Conservation (phyloP, 2,888 invertebrate species). For the Lasius platythorax region DNA sequence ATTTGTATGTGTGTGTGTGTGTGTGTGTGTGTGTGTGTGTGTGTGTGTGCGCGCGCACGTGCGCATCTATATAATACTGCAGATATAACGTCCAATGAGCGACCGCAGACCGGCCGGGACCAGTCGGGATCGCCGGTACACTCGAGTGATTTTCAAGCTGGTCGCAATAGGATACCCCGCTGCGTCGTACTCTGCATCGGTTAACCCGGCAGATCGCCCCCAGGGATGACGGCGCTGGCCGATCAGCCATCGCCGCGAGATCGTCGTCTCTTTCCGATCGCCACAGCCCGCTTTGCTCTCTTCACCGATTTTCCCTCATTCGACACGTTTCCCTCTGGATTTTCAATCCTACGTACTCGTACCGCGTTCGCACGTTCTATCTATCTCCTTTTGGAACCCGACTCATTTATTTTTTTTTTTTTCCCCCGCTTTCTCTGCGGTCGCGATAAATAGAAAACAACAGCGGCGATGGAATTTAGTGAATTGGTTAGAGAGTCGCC, state of each 20-base stretch:
- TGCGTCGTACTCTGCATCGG: slow-evolving; percentile 70
- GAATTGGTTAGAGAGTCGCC: slow-evolving; percentile 52
- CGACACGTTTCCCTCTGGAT: slow-evolving; percentile 11
- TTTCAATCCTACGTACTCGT: not conserved
- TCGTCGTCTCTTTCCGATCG: slow-evolving; percentile 18
- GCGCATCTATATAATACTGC: slow-evolving; percentile 61
- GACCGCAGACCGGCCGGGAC: slow-evolving; percentile 58
- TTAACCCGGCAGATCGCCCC: slow-evolving; percentile 74
- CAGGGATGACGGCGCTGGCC: slow-evolving; percentile 57
- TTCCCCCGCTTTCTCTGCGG: not conserved
- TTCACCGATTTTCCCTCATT: slow-evolving; percentile 28
- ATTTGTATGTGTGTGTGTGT: not conserved
- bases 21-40: not conserved
- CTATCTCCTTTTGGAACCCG: not conserved
- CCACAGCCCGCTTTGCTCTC: slow-evolving; percentile 18
- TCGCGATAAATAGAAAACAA: slow-evolving; percentile 60
- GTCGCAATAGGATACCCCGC: slow-evolving; percentile 74
- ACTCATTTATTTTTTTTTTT: not conserved
- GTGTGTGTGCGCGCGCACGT: not conserved
- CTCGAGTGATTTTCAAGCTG: slow-evolving; percentile 77
- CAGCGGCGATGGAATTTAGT: slow-evolving; percentile 46
- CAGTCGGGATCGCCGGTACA: slow-evolving; percentile 61
- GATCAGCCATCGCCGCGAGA: slow-evolving; percentile 25
- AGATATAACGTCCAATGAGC: slow-evolving; percentile 71
- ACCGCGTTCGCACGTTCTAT: not conserved